Base-by-base conservation (phyloP, 2,113 vertebrate genomes). In the Epinephelus lanceolatus region DNA sequence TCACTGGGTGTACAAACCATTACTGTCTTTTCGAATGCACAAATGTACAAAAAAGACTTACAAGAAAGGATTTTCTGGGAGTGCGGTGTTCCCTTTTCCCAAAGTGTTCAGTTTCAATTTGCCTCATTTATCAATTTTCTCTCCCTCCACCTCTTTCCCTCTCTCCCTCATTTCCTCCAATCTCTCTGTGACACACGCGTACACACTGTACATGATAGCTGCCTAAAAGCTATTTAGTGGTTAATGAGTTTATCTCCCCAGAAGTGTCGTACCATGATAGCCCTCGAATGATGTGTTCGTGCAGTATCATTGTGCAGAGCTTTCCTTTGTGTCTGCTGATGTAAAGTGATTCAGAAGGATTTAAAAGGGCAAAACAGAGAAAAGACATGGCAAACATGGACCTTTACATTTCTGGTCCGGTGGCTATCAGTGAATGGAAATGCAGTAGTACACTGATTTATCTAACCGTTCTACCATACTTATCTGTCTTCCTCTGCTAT, bases 401-500 rank as follows among this genome's bases (percentile, higher is more conserved):
- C 71, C 19, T 81, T 74, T 47, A 69, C 53, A 57, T 80, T 69
- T 80, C 42, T 62, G 66, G 7, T 51, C n/a, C 5, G 8, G 5
- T 77, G 37, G 62, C 23, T 77, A 80, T 82, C 73, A 86, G 72
- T 85, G 67, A 90, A 73, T 82, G 83, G 33, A 80, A 83, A 88
- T 72, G 78, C 57, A 62, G 7, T 68, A 62, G 7, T 68, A 76
- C 78, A 52, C 52, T 60, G 66, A 76, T 84, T 87, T 67, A 87
- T 84, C 85, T 45, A 47, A 77, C 37, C 11, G 0, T 53, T 78
- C 59, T 25, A 6, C 52, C 76, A 30, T 73, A 82, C 84, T 86
- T 90, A 78, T 87, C 85, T 63, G 73, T 65, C 74, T 88, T 87
- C 80, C 75, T 78, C 71, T 90, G 87, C 83, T 71, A 11, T 67